Conservation (phyloP, 2,888 invertebrate species). For the Galeopsomyia nigrocyanea region DNA sequence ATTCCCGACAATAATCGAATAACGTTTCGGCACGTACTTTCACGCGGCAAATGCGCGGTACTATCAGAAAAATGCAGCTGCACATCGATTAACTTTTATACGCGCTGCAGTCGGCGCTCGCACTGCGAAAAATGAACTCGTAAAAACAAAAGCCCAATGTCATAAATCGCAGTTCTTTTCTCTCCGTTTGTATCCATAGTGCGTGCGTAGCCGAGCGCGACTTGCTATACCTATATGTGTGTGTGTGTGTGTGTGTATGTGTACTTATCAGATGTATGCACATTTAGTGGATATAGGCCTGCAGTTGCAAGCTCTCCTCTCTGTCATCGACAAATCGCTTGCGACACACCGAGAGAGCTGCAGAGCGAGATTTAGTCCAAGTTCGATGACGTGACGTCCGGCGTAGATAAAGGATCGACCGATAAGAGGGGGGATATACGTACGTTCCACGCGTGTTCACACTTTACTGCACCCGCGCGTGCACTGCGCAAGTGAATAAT, state of each 20-base stretch:
- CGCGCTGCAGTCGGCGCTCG: neutral
- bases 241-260: too few species aligned
- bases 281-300: neutral
- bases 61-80: neutral
- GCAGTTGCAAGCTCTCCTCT: neutral
- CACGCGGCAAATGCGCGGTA: neutral
- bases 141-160: too few species aligned
- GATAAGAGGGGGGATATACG: neutral
- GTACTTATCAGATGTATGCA: too few species aligned
- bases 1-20: too few species aligned
- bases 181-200: too few species aligned
- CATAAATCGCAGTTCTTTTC: too few species aligned
- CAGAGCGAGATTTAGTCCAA: conserved; percentile 2
- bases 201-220: too few species aligned
- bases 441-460: conserved; percentile 4
- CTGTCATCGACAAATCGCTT: conserved; percentile 6
- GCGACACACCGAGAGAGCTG: neutral
- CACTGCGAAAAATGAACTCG: too few species aligned
- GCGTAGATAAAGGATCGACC: conserved; percentile 20
- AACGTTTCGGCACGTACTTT: neutral
- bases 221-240: too few species aligned
- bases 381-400: conserved; percentile 28
- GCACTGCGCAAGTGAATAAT: conserved; percentile 24
- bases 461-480: conserved; percentile 6
- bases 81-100: conserved; percentile 5